Percentiles rank a stretch among this genome's conserved stretches.
phyloP scores from a whole-genome alignment of 2,888 invertebrate species.

The Atethmia centrago region DNA sequence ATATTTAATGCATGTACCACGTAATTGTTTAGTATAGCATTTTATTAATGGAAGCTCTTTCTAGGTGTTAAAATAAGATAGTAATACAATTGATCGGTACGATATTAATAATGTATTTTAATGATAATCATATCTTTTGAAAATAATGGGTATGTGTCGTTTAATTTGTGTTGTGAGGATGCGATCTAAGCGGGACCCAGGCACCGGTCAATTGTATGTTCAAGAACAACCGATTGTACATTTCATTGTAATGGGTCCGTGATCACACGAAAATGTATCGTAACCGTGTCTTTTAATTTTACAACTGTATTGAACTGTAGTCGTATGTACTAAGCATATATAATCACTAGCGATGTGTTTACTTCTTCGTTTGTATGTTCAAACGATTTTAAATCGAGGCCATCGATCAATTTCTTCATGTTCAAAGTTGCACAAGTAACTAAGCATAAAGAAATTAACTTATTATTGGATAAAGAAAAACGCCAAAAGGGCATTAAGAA shows the following conservation, averaged over 20 bases:
- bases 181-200: conserved; percentile 65
- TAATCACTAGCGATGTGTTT: conserved; percentile 57
- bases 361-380: conserved; percentile 64
- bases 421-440: conserved; percentile 85
- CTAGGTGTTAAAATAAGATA: conserved; percentile 74
- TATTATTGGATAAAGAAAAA: conserved; percentile 80
- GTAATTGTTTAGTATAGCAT: conserved; percentile 76
- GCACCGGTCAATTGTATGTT: conserved; percentile 77
- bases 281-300: conserved; percentile 59
- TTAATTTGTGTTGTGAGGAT: conserved; percentile 48
- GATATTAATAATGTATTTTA: conserved; percentile 55
- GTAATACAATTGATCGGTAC: conserved; percentile 79
- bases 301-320: conserved; percentile 58
- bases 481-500: conserved; percentile 86
- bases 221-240: conserved; percentile 83
- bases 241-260: conserved; percentile 89
- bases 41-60: conserved; percentile 75
- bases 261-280: conserved; percentile 54
- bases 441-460: conserved; percentile 86
- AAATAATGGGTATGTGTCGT: conserved; percentile 47
- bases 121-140: conserved; percentile 51
- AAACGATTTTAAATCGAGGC: conserved; percentile 89
- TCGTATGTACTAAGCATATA: conserved; percentile 53
- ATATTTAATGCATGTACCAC: conserved; percentile 78
- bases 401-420: conserved; percentile 87